Evolutionary conservation across 1,140 invertebrate genomes (phyloP).

Genomic region (Zaprionus inermis): DNA sequence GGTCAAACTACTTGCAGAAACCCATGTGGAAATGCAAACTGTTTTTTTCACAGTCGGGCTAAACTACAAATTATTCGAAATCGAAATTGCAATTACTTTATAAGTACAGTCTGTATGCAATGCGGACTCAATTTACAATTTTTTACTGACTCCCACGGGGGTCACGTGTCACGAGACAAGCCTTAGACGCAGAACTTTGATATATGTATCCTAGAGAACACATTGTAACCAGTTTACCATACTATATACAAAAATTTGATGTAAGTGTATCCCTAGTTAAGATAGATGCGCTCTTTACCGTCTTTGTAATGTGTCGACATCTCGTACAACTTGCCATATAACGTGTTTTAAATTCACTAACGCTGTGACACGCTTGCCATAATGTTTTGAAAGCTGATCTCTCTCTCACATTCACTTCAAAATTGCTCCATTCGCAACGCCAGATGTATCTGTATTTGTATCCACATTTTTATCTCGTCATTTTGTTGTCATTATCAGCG

Average conservation of each 20-base stretch:
- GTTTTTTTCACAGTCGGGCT: background rate
- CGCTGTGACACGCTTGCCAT: background rate
- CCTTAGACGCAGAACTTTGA: conserved; percentile 2
- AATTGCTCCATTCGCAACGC: background rate
- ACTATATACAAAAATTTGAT: background rate
- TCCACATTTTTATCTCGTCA: background rate
- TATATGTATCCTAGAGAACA: background rate
- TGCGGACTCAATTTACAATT: background rate
- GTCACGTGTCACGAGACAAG: background rate
- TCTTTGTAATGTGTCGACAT: too few species aligned
- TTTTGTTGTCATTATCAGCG: background rate
- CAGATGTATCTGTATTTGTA: background rate
- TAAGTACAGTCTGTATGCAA: conserved; percentile 1
- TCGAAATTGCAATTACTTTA: conserved; percentile 2
- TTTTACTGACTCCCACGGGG: background rate
- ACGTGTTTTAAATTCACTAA: background rate
- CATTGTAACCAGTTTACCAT: background rate
- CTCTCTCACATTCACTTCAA: background rate
- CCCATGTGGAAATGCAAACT: background rate
- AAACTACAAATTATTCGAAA: background rate
- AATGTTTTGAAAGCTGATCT: background rate
- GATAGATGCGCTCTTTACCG: background rate
- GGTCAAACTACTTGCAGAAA: background rate
- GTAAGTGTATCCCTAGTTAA: background rate
- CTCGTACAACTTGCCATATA: background rate